These are phyloP conservation scores for Antedon mediterranea DNA, from an alignment of 53 echinoderm and acorn worm species.

Conservation along the genomic window DNA sequence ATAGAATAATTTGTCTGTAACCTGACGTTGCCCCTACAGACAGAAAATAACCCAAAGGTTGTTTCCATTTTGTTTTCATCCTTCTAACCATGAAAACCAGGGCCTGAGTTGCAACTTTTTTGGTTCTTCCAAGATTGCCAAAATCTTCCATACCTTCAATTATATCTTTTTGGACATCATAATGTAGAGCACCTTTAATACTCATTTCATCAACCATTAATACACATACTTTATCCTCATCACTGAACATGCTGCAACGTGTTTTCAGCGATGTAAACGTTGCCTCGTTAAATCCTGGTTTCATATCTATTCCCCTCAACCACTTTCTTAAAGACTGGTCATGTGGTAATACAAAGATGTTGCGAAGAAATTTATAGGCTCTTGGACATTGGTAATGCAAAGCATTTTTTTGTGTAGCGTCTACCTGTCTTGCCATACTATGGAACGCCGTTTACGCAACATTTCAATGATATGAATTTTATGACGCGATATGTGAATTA, in stretches of 20 bases:
- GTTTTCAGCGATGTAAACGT: conserved; percentile 8
- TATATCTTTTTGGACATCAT: conserved; percentile 14
- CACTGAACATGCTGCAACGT: background rate
- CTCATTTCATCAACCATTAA: conserved; percentile 27
- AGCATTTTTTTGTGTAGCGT: too few relatives aligned
- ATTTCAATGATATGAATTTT: too few relatives aligned
- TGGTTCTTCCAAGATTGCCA: conserved; percentile 6
- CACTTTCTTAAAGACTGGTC: conserved; percentile 8
- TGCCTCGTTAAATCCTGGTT: conserved; percentile 2
- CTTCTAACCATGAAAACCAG: conserved; percentile 25
- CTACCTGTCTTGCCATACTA: conserved; percentile 2
- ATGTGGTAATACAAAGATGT: conserved; percentile 11
- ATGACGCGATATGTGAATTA: too few relatives aligned
- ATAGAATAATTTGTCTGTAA: background rate
- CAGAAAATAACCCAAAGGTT: background rate
- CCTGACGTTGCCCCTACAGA: background rate
- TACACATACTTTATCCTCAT: conserved; percentile 9
- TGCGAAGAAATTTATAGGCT: conserved; percentile 11
- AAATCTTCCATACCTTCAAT: conserved; percentile 23
- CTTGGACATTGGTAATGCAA: conserved; percentile 8
- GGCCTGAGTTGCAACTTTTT: conserved; percentile 11
- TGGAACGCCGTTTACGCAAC: too few relatives aligned
- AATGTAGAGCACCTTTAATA: conserved; percentile 15
- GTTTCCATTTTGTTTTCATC: conserved; percentile 6
- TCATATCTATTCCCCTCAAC: background rate